These are phyloP conservation scores for Cerastis leucographa DNA, from an alignment of 2,888 invertebrate genomes.

Conservation along the genomic window DNA sequence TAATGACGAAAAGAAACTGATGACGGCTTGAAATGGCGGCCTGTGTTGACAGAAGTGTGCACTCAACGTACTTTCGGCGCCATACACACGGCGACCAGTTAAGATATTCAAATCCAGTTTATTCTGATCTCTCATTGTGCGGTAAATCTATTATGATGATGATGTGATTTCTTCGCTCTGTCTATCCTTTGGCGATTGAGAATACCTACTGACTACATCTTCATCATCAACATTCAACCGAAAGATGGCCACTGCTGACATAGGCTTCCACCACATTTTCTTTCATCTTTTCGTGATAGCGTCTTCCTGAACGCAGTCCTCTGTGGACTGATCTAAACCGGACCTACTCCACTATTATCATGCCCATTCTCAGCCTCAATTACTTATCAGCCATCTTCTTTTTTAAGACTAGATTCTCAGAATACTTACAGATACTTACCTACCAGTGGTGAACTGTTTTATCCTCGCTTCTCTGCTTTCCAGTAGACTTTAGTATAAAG, in stretches of 20 bases:
- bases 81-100: background rate
- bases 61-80: background rate
- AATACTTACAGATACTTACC: constrained; percentile 9
- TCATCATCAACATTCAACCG: background rate
- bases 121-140: too few relatives aligned
- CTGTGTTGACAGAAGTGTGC: background rate
- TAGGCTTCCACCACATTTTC: too few relatives aligned
- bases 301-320: background rate
- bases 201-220: background rate
- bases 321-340: background rate
- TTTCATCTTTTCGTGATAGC: background rate
- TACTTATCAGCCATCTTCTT: background rate
- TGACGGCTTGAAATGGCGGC: background rate
- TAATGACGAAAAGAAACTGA: background rate
- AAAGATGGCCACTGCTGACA: too few relatives aligned
- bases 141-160: too few relatives aligned
- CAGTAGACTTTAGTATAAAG: too few relatives aligned
- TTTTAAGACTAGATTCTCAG: background rate
- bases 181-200: too few relatives aligned
- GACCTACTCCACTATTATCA: background rate
- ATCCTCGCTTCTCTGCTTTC: background rate
- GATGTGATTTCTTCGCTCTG: too few relatives aligned
- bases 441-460: background rate
- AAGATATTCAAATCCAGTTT: too few relatives aligned
- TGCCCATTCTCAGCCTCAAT: background rate